Percentiles rank a stretch among this genome's conserved stretches.
phyloP scores from a whole-genome alignment of 1,140 invertebrate species.

The Monomorium pharaonis region DNA sequence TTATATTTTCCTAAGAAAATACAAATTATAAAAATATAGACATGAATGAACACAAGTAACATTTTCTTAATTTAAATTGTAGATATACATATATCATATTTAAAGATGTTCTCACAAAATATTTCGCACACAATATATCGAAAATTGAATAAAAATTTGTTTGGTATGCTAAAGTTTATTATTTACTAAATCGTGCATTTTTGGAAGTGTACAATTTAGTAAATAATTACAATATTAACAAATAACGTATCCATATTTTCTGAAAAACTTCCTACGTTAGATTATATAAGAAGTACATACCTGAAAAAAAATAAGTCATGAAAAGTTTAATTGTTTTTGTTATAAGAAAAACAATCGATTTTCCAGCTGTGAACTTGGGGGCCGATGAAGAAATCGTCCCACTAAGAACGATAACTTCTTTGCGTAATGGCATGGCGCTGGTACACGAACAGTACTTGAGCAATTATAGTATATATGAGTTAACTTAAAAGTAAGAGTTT shows the following conservation, averaged over 20 bases:
- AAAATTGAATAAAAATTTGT: too few species aligned
- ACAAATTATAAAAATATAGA: background rate
- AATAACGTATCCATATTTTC: background rate
- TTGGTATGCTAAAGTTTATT: too few species aligned
- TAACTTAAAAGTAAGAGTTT: slow-evolving; percentile 92
- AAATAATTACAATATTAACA: background rate
- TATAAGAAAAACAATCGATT: slow-evolving; percentile 86
- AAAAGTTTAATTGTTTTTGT: background rate
- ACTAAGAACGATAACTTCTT: slow-evolving; percentile 94
- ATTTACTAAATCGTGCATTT: too few species aligned
- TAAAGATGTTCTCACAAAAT: background rate
- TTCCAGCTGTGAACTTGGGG: slow-evolving; percentile 84
- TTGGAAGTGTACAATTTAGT: background rate
- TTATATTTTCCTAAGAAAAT: background rate
- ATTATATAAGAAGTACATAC: background rate
- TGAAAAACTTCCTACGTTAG: background rate
- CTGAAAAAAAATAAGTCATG: background rate
- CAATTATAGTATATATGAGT: slow-evolving; percentile 95
- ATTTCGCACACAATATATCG: background rate
- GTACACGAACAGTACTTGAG: slow-evolving; percentile 92
- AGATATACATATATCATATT: background rate
- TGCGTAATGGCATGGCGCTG: slow-evolving; percentile 94
- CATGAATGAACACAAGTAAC: background rate
- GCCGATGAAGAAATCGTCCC: slow-evolving; percentile 88
- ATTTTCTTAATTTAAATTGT: background rate